phyloP scores from a whole-genome alignment of 2,888 invertebrate genomes.

The Choristoneura rosaceana region DNA sequence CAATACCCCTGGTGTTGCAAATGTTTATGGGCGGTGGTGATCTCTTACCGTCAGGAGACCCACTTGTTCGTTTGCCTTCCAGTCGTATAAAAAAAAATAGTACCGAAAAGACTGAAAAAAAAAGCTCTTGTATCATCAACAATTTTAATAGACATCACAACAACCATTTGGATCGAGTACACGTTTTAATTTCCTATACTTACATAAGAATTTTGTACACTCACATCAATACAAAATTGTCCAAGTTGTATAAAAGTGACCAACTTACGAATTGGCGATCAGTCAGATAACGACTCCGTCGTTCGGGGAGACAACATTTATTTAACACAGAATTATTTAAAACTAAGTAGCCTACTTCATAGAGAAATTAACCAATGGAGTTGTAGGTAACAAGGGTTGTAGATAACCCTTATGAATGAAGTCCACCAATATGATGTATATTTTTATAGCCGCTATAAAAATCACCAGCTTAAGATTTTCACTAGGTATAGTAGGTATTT shows the following conservation, averaged over 20 bases:
- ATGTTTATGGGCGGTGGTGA: no score
- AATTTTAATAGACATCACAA: conserved; percentile 85
- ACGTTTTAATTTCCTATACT: conserved; percentile 46
- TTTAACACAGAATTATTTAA: conserved; percentile 31
- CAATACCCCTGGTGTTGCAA: no score
- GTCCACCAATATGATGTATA: no score
- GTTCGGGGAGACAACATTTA: conserved; percentile 39
- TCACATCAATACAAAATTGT: conserved; percentile 55
- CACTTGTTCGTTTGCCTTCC: no score
- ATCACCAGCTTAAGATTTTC: no score
- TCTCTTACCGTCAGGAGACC: no score
- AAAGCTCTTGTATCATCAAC: conserved; percentile 65
- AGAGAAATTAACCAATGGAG: no score
- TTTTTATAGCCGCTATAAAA: no score
- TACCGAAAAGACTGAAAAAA: conserved; percentile 34
- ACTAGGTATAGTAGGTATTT: no score
- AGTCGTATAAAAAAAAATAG: no score
- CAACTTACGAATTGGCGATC: conserved; percentile 58
- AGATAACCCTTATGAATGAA: no score
- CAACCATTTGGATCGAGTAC: conserved; percentile 83
- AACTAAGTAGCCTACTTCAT: conserved; percentile 23
- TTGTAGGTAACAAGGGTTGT: no score
- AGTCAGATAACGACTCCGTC: conserved; percentile 57
- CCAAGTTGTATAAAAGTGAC: conserved; percentile 60
- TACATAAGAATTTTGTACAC: conserved; percentile 47